These are phyloP conservation scores for Cryptocephalus moraei DNA, from an alignment of 2,888 invertebrate genomes.

Conservation along the genomic window DNA sequence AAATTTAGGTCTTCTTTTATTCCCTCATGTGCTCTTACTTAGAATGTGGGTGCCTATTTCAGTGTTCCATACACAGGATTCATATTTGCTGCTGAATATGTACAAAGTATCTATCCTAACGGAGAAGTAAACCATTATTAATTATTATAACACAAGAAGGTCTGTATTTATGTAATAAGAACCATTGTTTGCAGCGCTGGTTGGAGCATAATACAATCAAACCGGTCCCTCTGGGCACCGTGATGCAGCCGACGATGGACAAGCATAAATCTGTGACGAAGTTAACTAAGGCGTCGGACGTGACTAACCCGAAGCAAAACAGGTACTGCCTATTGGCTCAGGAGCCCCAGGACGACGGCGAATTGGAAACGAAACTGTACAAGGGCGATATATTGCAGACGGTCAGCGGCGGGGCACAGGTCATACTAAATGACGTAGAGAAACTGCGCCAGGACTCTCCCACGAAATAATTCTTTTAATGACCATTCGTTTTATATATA, in stretches of 20 bases:
- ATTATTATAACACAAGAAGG: too few species aligned
- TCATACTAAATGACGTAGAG: slow-evolving; percentile 92
- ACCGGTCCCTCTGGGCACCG: slow-evolving; percentile 73
- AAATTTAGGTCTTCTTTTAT: too few species aligned
- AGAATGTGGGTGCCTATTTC: too few species aligned
- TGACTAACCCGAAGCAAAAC: slow-evolving; percentile 54
- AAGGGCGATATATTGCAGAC: slow-evolving; percentile 93
- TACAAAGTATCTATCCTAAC: too few species aligned
- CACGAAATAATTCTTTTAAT: slow-evolving; percentile 23
- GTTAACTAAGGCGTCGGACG: slow-evolving; percentile 67
- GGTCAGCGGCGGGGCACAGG: slow-evolving; percentile 88
- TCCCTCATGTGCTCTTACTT: too few species aligned
- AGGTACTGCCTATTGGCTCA: slow-evolving; percentile 92
- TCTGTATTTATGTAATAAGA: too few species aligned
- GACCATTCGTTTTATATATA: too few species aligned
- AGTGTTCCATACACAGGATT: too few species aligned
- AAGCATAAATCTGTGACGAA: slow-evolving; percentile 77
- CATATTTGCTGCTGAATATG: too few species aligned
- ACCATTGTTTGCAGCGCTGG: slow-evolving; percentile 44
- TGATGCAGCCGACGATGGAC: slow-evolving; percentile 75
- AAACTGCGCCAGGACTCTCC: slow-evolving; percentile 75
- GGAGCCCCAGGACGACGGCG: slow-evolving; percentile 84
- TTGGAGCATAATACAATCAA: slow-evolving; percentile 79
- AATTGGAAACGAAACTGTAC: slow-evolving; percentile 83
- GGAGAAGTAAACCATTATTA: too few species aligned